These are phyloP conservation scores for Hemicrepidius hirtus DNA, from an alignment of 2,888 invertebrate genomes.

Conservation along the genomic window DNA sequence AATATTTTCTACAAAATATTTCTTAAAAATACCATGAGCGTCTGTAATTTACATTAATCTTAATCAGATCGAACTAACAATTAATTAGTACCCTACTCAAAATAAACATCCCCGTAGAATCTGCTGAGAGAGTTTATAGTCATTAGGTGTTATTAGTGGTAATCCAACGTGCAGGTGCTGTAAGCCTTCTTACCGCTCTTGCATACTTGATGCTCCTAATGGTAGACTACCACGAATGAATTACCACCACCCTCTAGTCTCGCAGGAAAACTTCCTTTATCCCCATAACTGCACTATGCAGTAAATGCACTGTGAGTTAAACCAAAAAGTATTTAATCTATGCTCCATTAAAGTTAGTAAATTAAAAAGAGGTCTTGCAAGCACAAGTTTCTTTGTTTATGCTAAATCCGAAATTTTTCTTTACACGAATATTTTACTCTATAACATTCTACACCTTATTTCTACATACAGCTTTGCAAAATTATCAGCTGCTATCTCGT, in stretches of 20 bases:
- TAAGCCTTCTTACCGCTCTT: constrained; percentile 50
- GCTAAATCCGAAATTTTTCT: no score
- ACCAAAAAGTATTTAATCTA: neutral
- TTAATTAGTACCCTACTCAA: neutral
- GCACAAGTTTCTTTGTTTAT: no score
- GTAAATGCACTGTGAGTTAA: constrained; percentile 2
- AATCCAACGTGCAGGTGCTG: constrained; percentile 45
- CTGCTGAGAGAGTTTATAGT: constrained; percentile 14
- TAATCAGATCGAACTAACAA: no score
- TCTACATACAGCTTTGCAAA: neutral
- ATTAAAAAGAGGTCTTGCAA: no score
- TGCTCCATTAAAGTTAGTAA: neutral
- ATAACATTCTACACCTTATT: neutral
- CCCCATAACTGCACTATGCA: neutral
- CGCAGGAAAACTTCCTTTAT: constrained; percentile 6
- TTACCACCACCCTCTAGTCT: constrained; percentile 29
- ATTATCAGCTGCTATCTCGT: constrained; percentile 37
- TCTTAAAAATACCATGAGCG: no score
- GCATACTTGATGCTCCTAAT: constrained; percentile 52
- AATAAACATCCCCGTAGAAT: neutral
- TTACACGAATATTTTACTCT: neutral
- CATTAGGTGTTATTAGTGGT: constrained; percentile 41
- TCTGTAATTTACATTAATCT: no score
- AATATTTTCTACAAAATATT: no score
- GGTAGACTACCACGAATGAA: constrained; percentile 41